Evolutionary conservation across 2,888 invertebrate genomes (phyloP).

Genomic region (Theristus sp.): DNA sequence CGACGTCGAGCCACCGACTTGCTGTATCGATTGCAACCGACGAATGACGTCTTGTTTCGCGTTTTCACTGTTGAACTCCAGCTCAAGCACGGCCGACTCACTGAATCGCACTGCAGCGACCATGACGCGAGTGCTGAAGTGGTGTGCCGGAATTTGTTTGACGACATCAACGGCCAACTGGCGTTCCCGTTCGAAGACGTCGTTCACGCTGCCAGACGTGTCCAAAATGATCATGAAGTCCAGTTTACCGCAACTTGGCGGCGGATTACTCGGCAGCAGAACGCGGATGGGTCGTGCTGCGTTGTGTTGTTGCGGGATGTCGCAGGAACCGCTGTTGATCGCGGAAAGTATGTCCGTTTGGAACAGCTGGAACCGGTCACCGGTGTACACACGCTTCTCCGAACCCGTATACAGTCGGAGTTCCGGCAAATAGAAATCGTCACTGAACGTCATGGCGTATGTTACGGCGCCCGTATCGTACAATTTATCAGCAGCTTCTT

Average conservation of each 20-base stretch:
- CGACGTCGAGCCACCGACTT: background rate
- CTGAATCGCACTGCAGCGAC: slow-evolving; percentile 16
- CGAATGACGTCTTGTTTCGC: background rate
- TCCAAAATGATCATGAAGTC: slow-evolving; percentile 17
- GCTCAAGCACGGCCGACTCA: background rate
- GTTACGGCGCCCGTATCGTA: slow-evolving; percentile 9
- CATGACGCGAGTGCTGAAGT: slow-evolving; percentile 12
- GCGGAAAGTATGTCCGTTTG: no score
- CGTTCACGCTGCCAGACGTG: slow-evolving; percentile 16
- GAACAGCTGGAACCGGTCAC: no score
- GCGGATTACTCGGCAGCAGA: no score
- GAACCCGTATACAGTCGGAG: slow-evolving; percentile 12
- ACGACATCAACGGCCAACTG: slow-evolving; percentile 13
- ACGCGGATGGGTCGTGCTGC: no score
- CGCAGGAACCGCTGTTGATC: no score
- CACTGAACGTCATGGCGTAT: slow-evolving; percentile 13
- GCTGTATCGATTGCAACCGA: background rate
- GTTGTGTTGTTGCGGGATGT: no score
- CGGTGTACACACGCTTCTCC: slow-evolving; percentile 10
- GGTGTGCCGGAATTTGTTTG: slow-evolving; percentile 12
- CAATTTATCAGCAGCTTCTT: background rate
- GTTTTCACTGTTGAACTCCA: background rate
- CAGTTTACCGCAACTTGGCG: slow-evolving; percentile 10
- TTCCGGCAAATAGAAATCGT: slow-evolving; percentile 13
- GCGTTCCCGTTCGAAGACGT: slow-evolving; percentile 14